phyloP scores from a whole-genome alignment of 2,888 invertebrate genomes.

The Chouioia cunea region DNA sequence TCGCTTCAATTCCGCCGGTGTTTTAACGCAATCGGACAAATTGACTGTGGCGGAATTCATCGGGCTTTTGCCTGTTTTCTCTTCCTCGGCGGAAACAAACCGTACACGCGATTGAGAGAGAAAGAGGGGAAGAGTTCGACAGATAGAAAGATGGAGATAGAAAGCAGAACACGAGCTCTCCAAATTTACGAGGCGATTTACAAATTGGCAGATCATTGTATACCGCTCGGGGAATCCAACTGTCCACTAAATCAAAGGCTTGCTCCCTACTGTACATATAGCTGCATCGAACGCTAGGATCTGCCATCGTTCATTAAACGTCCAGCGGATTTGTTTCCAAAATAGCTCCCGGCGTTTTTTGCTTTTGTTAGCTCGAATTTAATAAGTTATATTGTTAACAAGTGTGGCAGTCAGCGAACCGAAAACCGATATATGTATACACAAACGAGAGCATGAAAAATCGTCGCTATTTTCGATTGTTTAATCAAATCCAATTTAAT shows the following conservation, averaged over 20 bases:
- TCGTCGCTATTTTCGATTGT: constrained; percentile 4
- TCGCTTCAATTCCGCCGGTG: constrained; percentile 18
- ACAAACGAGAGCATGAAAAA: constrained; percentile 11
- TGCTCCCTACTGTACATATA: too few species aligned
- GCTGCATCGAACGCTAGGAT: constrained; percentile 50
- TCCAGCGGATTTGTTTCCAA: constrained; percentile 55
- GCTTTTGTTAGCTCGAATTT: not conserved
- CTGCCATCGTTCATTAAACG: constrained; percentile 66
- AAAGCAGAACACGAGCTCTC: constrained; percentile 3
- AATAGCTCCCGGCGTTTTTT: constrained; percentile 3
- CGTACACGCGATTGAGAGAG: too few species aligned
- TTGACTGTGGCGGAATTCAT: constrained; percentile 37
- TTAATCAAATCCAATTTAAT: constrained; percentile 34
- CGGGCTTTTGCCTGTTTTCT: not conserved
- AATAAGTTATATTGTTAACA: constrained; percentile 30
- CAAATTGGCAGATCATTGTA: constrained; percentile 69
- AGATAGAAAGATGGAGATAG: constrained; percentile 13
- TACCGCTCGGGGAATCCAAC: constrained; percentile 65
- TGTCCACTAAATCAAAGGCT: constrained; percentile 65
- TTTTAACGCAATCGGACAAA: constrained; percentile 42
- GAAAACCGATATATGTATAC: not conserved
- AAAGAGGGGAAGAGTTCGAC: not conserved
- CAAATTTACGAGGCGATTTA: constrained; percentile 68
- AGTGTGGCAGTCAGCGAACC: not conserved
- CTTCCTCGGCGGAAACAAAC: too few species aligned